Evolutionary conservation across 2,797 vertebrate genomes (phyloP), one percentile per base, ranked within the genome.

Genomic region (Sylvia borin): DNA sequence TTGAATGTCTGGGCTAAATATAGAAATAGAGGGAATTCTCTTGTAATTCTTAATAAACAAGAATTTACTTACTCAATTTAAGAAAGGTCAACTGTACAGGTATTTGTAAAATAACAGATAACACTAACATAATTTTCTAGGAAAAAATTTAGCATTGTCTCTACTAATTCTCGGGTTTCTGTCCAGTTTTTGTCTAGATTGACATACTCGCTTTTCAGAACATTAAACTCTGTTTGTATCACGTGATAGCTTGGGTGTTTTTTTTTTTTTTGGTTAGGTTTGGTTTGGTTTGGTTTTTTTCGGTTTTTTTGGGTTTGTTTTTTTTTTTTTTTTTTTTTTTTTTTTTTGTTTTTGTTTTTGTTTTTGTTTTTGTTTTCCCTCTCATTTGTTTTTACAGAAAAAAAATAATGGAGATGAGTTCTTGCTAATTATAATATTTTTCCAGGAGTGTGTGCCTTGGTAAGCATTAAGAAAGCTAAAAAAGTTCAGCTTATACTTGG

Each of bases 221-320:
- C 10, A 1, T 60, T 18, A 84, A 72, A 3, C 12, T 14, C 2
- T 47, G 8, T 58, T 7, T 9, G 66, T 70, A 58, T 55, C 11
- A 9, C 2, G 1, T 36, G 5, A 62, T 42, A 12, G 6, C 5
- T 76, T 67, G 5, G 0, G 0, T 14, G 4, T 25, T 57, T n/a
- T 58, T 27, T 27, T 51, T 53, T 31, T 29, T 53, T 70, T 74
- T n/a, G n/a, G n/a, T n/a, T n/a, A n/a, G n/a, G n/a, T n/a, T n/a
- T n/a, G n/a, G n/a, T n/a, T n/a, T n/a, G n/a, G n/a, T n/a, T n/a
- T n/a, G n/a, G n/a, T n/a, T n/a, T n/a, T n/a, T n/a, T n/a, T n/a
- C n/a, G n/a, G n/a, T n/a, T n/a, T n/a, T n/a, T n/a, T n/a, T n/a
- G n/a, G n/a, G n/a, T n/a, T n/a, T 14, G 4, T 25, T 57, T n/a